Percentiles rank a stretch among this genome's conserved stretches.
Evolutionary conservation across 2,797 vertebrate genomes (phyloP).

Genomic region (Gorsachius magnificus): DNA sequence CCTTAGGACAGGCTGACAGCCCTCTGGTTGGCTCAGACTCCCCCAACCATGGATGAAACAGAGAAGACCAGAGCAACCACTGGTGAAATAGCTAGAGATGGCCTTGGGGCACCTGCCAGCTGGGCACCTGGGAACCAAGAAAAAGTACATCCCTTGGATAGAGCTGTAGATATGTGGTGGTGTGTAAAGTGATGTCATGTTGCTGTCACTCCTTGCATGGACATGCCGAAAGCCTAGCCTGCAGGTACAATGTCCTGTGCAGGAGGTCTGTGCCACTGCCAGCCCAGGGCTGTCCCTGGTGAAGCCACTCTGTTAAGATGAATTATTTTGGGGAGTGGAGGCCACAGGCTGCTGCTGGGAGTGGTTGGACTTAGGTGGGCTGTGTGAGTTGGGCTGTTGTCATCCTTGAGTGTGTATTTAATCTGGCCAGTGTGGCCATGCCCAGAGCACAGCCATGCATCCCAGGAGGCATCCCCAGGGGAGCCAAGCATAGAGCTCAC

Average conservation of each 20-base stretch:
- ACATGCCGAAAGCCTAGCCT: not conserved
- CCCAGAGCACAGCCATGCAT: rapidly evolving
- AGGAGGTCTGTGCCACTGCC: not conserved
- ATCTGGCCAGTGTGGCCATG: not conserved
- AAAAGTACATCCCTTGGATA: not conserved
- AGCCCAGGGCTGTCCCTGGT: not conserved
- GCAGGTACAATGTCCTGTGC: not conserved
- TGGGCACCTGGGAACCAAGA: not conserved
- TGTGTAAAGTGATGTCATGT: not conserved
- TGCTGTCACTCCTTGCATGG: not conserved
- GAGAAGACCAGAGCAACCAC: not conserved
- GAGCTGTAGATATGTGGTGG: not conserved
- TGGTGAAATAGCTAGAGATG: not conserved
- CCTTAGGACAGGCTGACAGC: not conserved
- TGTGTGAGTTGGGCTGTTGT: not conserved
- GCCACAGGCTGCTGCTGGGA: not conserved
- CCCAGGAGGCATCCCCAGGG: not conserved
- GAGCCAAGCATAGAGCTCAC: rapidly evolving
- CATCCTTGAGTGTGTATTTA: not conserved
- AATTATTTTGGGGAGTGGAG: rapidly evolving
- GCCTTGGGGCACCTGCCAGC: no score
- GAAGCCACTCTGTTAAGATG: not conserved
- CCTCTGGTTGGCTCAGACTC: not conserved
- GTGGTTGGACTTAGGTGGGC: not conserved
- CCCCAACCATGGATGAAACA: not conserved